Percentiles rank a stretch among this genome's conserved stretches.
These are phyloP conservation scores for Melieria crassipennis DNA, from an alignment of 2,888 invertebrate species.

Conservation along the genomic window DNA sequence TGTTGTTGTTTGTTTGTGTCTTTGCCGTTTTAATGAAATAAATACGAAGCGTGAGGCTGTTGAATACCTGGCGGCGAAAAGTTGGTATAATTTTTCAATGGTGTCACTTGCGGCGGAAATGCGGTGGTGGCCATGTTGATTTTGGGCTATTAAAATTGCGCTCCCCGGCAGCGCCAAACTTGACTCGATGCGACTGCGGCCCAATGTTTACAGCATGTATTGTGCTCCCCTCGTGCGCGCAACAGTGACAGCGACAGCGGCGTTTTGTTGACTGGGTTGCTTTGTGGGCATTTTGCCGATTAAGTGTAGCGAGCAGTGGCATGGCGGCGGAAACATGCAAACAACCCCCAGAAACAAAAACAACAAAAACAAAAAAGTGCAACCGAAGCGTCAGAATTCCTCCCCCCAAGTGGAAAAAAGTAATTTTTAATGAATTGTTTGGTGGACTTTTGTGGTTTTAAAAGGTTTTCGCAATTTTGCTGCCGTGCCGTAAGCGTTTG, in stretches of 20 bases:
- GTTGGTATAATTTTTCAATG: conserved; percentile 54
- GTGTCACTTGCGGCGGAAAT: conserved; percentile 63
- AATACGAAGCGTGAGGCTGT: conserved; percentile 40
- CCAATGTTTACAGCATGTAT: too few species aligned
- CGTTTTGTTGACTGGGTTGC: too few species aligned
- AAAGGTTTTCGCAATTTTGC: conserved; percentile 33
- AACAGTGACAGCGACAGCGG: too few species aligned
- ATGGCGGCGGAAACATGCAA: background rate
- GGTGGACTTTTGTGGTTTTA: conserved; percentile 50
- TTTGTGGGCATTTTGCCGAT: background rate
- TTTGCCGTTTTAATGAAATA: conserved; percentile 40
- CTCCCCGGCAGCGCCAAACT: background rate
- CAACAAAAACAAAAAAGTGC: too few species aligned
- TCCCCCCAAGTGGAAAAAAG: background rate
- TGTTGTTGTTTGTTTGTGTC: background rate
- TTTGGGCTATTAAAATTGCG: conserved; percentile 23
- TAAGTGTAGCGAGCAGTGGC: conserved; percentile 19
- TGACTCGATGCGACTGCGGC: too few species aligned
- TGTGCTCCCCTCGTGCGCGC: too few species aligned
- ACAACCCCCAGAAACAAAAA: too few species aligned
- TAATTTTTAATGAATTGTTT: conserved; percentile 57
- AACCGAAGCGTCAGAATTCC: conserved; percentile 46
- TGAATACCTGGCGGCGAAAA: conserved; percentile 50
- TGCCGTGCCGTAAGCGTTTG: too few species aligned
- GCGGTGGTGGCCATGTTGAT: conserved; percentile 54